Conservation (phyloP, 1,140 invertebrate species). For the Drosophila elegans region DNA sequence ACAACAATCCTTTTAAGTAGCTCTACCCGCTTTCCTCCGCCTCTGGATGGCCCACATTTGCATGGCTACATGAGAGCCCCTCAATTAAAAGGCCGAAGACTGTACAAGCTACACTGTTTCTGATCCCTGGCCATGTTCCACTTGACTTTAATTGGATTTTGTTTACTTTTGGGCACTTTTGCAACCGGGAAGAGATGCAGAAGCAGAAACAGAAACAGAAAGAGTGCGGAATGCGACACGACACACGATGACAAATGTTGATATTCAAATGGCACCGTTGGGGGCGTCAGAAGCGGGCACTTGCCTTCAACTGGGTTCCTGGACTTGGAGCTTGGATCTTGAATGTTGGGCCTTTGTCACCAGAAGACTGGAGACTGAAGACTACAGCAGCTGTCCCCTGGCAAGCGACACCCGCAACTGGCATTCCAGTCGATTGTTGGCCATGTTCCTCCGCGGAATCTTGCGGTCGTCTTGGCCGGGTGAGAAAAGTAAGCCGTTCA, state of each 20-base stretch:
- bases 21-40: slow-evolving; percentile 12
- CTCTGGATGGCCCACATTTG: slow-evolving; percentile 64
- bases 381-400: slow-evolving; percentile 11
- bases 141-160: slow-evolving; percentile 81
- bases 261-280: slow-evolving; percentile 78
- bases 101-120: slow-evolving; percentile 35
- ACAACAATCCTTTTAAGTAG: slow-evolving; percentile 59
- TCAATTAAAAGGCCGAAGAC: slow-evolving; percentile 69
- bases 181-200: slow-evolving; percentile 29
- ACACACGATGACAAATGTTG: slow-evolving; percentile 82
- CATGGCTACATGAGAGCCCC: slow-evolving; percentile 65
- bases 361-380: not conserved
- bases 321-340: slow-evolving; percentile 13
- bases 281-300: slow-evolving; percentile 48
- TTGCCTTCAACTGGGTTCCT: slow-evolving; percentile 11
- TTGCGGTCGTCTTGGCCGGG: slow-evolving; percentile 47
- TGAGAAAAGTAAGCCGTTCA: slow-evolving; percentile 74
- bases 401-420: slow-evolving; percentile 60
- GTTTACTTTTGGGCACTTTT: slow-evolving; percentile 78
- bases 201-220: slow-evolving; percentile 3
- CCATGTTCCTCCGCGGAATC: slow-evolving; percentile 55
- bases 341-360: slow-evolving; percentile 56
- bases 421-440: slow-evolving; percentile 76
- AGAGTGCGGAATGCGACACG: slow-evolving; percentile 68
- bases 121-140: slow-evolving; percentile 69